A percentile compares a stretch with the other conserved stretches of the same genome.
Evolutionary conservation across 2,888 invertebrate genomes (phyloP).

Genomic region (Drosophila parthenogenetica): DNA sequence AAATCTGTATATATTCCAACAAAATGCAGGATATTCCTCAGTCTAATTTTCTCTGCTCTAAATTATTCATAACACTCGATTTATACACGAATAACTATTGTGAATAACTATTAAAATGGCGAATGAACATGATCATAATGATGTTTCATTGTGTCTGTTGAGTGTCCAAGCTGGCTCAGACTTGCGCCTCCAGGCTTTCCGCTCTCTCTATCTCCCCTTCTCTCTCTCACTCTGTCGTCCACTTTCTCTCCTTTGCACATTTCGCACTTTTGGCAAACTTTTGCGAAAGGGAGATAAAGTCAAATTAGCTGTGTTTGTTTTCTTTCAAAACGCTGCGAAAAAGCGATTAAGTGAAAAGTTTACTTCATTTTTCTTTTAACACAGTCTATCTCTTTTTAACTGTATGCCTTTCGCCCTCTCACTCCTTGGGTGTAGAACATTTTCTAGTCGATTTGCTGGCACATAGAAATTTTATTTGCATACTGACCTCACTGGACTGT

Average conservation of each 20-base stretch:
- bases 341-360: conserved; percentile 77
- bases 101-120: conserved; percentile 56
- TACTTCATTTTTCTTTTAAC: not conserved
- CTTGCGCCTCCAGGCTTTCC: not conserved
- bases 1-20: no score
- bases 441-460: conserved; percentile 72
- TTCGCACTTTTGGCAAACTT: conserved; percentile 53
- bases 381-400: not conserved
- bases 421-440: conserved; percentile 27
- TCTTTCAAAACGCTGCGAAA: conserved; percentile 68
- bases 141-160: conserved; percentile 18
- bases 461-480: conserved; percentile 71
- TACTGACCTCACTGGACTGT: conserved; percentile 27
- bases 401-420: not conserved
- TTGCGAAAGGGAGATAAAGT: conserved; percentile 62
- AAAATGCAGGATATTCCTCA: not conserved
- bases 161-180: conserved; percentile 8
- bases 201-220: not conserved
- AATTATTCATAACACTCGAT: conserved; percentile 56
- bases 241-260: conserved; percentile 34
- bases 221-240: not conserved
- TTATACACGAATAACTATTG: conserved; percentile 21
- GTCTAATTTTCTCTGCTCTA: not conserved
- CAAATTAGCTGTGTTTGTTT: conserved; percentile 78
- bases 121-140: conserved; percentile 43